Evolutionary conservation across 2,113 vertebrate genomes (phyloP), one percentile per base, ranked within the genome.

Genomic region (Pyxicephalus adspersus): DNA sequence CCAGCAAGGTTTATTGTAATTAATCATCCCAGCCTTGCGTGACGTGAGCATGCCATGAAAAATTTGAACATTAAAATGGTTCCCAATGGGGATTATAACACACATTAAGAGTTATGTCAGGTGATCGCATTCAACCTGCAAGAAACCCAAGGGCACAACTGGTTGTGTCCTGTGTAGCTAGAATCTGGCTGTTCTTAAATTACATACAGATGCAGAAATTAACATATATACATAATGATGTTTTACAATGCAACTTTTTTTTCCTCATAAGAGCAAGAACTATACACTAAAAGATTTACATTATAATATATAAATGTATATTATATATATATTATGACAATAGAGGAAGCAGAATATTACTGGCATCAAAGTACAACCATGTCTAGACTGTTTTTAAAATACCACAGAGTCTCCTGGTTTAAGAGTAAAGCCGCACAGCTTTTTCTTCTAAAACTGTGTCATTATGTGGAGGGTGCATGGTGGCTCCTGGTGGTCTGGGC

Each of bases 371-470:
- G 94, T 95, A 94, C 95, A 95, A 96, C 95, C 94, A 92, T 95
- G 94, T 96, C 95, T 96, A 93, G 92, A 96, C 95, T 94, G 90
- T 95, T 64, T 80, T 89, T 94, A 95, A n/a, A 98, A 98, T 98
- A 97, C 98, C 98, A 99, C 98, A 99, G 98, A 99, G 98, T 98
- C 97, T 95, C 94, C 94, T 95, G 95, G 95, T 95, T 96, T 95
- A 94, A 95, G 94, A 94, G 95, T 97, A 96, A 96, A 98, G 95
- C 95, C 95, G 96, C 96, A 96, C 95, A 98, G 95, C 96, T 96
- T 95, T 96, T 95, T 94, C 95, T 88, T 95, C 94, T 92, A 90
- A 94, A 94, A 93, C 88, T 92, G 95, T 94, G 55, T 81, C 92
- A 94, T 80, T 86, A 86, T 91, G 91, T 92, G 52, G 71, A 66